phyloP scores from a whole-genome alignment of 2,888 invertebrate genomes.

The Zaprionus lineosus region DNA sequence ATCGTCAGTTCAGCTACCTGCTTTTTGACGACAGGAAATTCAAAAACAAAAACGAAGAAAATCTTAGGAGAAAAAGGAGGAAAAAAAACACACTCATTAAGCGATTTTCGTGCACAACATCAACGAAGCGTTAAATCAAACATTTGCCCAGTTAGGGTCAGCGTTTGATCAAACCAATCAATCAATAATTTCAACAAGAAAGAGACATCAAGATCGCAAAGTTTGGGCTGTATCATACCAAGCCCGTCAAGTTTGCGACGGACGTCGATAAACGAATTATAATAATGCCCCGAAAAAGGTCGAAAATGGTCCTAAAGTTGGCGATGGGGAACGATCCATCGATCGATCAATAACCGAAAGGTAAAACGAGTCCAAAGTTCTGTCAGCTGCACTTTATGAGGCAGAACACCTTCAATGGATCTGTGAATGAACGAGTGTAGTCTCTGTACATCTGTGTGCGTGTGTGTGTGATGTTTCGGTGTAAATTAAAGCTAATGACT shows the following conservation, averaged over 20 bases:
- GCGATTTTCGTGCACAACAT: constrained; percentile 9
- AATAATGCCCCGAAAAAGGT: constrained; percentile 24
- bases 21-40: neutral
- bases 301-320: constrained; percentile 14
- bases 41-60: neutral
- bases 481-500: constrained; percentile 79
- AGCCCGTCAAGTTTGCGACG: constrained; percentile 18
- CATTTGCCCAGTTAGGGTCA: constrained; percentile 42
- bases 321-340: constrained; percentile 45
- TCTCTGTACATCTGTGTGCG: constrained; percentile 23
- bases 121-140: constrained; percentile 65
- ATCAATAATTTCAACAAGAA: constrained; percentile 62
- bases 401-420: constrained; percentile 49
- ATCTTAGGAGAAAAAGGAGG: neutral
- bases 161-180: constrained; percentile 65
- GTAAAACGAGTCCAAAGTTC: constrained; percentile 18
- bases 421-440: constrained; percentile 59
- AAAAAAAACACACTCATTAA: constrained; percentile 6
- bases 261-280: constrained; percentile 35
- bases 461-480: constrained; percentile 21
- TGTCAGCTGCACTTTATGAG: constrained; percentile 50
- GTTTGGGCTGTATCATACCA: constrained; percentile 43
- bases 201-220: constrained; percentile 40
- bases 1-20: too few species aligned
- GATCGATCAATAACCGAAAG: constrained; percentile 30